Base-by-base conservation (phyloP, 2,113 vertebrate species). In the Labeo catla region DNA sequence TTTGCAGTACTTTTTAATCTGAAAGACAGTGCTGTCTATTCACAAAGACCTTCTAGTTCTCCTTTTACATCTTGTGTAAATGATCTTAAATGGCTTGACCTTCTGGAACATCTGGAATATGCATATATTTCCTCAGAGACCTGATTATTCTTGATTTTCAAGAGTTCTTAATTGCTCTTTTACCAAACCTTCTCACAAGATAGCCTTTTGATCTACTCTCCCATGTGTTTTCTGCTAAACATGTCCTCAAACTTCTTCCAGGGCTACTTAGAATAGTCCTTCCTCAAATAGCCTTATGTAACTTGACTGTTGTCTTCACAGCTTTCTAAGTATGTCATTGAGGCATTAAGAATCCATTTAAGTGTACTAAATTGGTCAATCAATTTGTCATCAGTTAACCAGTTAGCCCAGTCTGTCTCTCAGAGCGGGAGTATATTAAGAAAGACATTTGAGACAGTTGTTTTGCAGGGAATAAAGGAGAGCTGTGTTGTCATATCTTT, bases 401-500 rank as follows among this genome's bases (percentile, higher is more conserved):
- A 86, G 79, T 81, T 57, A 63, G 78, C 9, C 83, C 45, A 0
- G 4, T 52, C 59, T 23, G 49, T 59, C 79, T 61, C 84, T 76
- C 68, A 21, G 50, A 11, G 6, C 0, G 0, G 43, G 76, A 39
- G 76, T 88, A 87, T 80, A 84, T 87, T 76, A 88, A 78, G 80
- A 61, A 79, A 79, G 81, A 85, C 59, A 72, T 85, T 45, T 85
- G 61, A 87, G 83, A 76, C 68, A 47, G 88, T 83, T 84, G 84
- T 87, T 84, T 59, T 79, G 66, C 74, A 43, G 65, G 81, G 76
- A 81, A 85, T 86, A 88, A 86, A 86, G 74, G 77, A 80, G 84
- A 76, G 45, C 73, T 77, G 1, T 90, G 88, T 61, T 88, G 81
- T 92, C 85, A 93, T 87, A 80, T 92, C 91, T 93, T 92, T 87